Base-by-base conservation (phyloP, 1,140 invertebrate genomes). In the Coenobita brevimanus region DNA sequence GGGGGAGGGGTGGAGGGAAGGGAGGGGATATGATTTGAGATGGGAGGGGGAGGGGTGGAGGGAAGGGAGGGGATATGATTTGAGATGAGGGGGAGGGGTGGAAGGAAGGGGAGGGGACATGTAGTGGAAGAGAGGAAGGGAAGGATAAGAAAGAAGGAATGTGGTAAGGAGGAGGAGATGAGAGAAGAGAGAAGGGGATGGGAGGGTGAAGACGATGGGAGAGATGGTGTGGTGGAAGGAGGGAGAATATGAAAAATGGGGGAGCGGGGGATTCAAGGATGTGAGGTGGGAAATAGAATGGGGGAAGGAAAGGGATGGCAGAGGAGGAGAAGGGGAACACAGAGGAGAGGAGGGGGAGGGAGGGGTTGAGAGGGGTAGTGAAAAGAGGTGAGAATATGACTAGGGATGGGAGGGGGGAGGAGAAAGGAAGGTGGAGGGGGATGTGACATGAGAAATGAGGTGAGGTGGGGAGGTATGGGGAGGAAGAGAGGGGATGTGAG, bases 21-120 rank as follows among this genome's bases (percentile, higher is more conserved):
- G 6, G 21, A 71, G 67, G 30, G 24, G 30, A 38, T 38, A 21
- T 30, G 3, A 21, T 30, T 17, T 6, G 30, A 1, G 36, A 57
- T 10, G 50, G n/a, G n/a, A 54, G 69, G 60, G 83, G 67, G 83
- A 38, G 41, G 83, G 79, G 73, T 79, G 60, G 30, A 10, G n/a
- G n/a, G n/a, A n/a, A n/a, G n/a, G n/a, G n/a, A n/a, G n/a, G n/a
- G n/a, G n/a, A n/a, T n/a, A n/a, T n/a, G n/a, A n/a, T n/a, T n/a
- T n/a, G n/a, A n/a, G n/a, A n/a, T n/a, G n/a, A n/a, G n/a, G 36
- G 8, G 73, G 4, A 17, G 67, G 33, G 30, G 10, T 17, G 30
- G 3, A 17, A 38, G 67, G 67, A 71, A 38, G 67, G 21, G 30
- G 10, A 30, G 33, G 67, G 67, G n/a, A 71, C 17, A 30, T 21